Evolutionary conservation across 2,888 invertebrate genomes (phyloP).

Genomic region (Zaprionus lineosus): DNA sequence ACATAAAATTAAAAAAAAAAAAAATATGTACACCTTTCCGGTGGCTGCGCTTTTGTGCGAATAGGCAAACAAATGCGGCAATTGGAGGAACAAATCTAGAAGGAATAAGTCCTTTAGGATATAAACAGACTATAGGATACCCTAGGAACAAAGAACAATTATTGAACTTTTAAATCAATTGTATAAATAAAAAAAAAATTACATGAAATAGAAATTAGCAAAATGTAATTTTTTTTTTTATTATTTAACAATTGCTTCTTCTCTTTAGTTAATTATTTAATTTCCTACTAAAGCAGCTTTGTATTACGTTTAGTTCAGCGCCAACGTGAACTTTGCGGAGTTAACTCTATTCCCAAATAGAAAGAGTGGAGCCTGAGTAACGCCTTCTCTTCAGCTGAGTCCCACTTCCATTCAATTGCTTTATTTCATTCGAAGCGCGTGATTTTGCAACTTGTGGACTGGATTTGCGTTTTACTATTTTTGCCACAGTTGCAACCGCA

Average conservation of each 20-base stretch:
- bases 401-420: constrained; percentile 66
- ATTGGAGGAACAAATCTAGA: constrained; percentile 41
- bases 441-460: constrained; percentile 73
- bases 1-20: constrained; percentile 36
- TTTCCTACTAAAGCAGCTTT: no score
- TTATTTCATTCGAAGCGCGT: constrained; percentile 66
- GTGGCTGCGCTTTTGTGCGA: constrained; percentile 49
- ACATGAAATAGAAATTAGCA: no score
- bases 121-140: constrained; percentile 15
- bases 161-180: no score
- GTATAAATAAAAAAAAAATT: no score
- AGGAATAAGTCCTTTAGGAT: not conserved
- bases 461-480: constrained; percentile 67
- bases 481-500: constrained; percentile 36
- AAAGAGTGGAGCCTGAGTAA: constrained; percentile 4
- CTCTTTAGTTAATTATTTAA: no score
- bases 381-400: no score
- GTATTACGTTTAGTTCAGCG: no score
- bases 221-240: no score
- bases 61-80: constrained; percentile 49
- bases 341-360: not conserved
- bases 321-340: not conserved
- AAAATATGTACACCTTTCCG: constrained; percentile 62
- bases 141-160: no score
- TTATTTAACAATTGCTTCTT: no score